These are phyloP conservation scores for Drosophila bipectinata DNA, from an alignment of 1,140 invertebrate species.

Conservation along the genomic window DNA sequence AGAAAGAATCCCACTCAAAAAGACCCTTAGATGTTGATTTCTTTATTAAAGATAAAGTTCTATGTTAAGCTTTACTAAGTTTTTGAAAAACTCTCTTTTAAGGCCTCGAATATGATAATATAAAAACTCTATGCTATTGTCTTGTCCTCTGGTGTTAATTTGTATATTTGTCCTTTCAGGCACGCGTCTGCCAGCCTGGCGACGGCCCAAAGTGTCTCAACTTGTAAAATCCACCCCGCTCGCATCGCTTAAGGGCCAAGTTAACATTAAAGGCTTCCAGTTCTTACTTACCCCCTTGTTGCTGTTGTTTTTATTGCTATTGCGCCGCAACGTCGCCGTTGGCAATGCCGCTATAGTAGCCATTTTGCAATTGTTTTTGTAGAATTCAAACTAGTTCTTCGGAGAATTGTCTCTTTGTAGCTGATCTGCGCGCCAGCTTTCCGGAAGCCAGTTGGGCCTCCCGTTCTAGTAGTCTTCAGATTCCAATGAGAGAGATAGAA, in stretches of 20 bases:
- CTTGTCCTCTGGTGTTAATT: not conserved
- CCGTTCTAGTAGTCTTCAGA: not conserved
- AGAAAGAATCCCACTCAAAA: too few species aligned
- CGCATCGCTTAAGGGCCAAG: conserved; percentile 64
- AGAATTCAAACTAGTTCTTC: not conserved
- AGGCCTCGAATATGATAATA: not conserved
- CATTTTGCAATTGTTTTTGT: conserved; percentile 15
- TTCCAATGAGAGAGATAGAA: not conserved
- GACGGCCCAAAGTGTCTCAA: conserved; percentile 21
- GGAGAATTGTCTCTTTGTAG: conserved; percentile 13
- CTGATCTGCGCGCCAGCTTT: conserved; percentile 63
- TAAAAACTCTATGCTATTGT: not conserved
- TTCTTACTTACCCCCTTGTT: conserved; percentile 68
- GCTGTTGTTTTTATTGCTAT: conserved; percentile 37
- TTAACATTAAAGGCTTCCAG: conserved; percentile 49
- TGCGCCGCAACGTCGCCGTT: conserved; percentile 30
- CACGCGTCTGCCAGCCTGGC: conserved; percentile 31
- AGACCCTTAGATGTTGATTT: too few species aligned
- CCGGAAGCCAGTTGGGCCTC: conserved; percentile 61
- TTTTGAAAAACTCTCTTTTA: too few species aligned
- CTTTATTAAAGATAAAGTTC: too few species aligned
- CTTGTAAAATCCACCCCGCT: conserved; percentile 55
- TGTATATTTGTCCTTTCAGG: conserved; percentile 1
- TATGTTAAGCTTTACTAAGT: too few species aligned
- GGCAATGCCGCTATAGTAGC: conserved; percentile 57